Conservation (phyloP, 1,140 invertebrate genomes). For the Maconellicoccus hirsutus region DNA sequence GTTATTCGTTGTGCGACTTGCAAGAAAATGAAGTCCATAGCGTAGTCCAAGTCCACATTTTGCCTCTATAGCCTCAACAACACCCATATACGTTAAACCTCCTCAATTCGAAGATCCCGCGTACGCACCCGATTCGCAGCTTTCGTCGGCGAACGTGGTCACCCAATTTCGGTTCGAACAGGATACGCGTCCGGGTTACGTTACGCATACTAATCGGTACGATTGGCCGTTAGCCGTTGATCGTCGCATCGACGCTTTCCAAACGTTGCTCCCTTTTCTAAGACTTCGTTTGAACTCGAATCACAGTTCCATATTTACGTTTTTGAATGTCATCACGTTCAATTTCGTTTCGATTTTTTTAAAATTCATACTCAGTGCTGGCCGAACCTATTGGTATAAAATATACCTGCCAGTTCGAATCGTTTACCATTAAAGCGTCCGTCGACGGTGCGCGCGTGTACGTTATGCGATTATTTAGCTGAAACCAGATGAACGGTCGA, state of each 20-base stretch:
- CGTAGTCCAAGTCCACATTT: too few species aligned
- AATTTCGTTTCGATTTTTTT: constrained; percentile 12
- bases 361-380: background rate
- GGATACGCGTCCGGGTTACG: background rate
- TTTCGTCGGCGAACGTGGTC: too few species aligned
- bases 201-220: too few species aligned
- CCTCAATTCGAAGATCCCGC: too few species aligned
- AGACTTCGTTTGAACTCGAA: background rate
- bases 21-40: too few species aligned
- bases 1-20: too few species aligned
- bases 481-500: background rate
- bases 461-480: too few species aligned
- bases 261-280: background rate
- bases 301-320: background rate
- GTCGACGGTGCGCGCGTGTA: background rate
- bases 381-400: background rate
- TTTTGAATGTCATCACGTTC: constrained; percentile 17
- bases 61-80: too few species aligned
- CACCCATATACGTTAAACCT: too few species aligned
- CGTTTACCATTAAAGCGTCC: constrained; percentile 12
- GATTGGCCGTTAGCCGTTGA: too few species aligned
- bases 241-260: constrained; percentile 13
- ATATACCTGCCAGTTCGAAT: background rate
- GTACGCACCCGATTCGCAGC: too few species aligned
- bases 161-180: too few species aligned